A percentile compares a stretch with the other conserved stretches of the same genome.
Conservation (phyloP, 2,888 invertebrate species). For the Diogma glabrata region DNA sequence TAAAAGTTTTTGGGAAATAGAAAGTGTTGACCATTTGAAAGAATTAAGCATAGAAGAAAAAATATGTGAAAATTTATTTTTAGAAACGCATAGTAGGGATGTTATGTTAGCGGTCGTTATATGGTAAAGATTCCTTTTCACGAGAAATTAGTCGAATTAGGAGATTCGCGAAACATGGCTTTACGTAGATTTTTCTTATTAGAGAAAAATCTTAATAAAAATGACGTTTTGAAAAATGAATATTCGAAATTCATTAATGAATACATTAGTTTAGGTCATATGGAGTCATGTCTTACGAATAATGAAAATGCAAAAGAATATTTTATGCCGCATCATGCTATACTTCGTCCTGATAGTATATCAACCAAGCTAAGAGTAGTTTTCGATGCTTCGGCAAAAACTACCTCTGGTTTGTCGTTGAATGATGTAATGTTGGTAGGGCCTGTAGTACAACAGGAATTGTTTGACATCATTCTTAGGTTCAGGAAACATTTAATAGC, state of each 20-base stretch:
- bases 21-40: slow-evolving; percentile 13
- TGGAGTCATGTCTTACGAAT: slow-evolving; percentile 10
- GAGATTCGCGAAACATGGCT: slow-evolving; percentile 10
- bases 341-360: slow-evolving; percentile 13
- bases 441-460: slow-evolving; percentile 15
- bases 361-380: slow-evolving; percentile 11
- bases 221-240: slow-evolving; percentile 14
- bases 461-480: slow-evolving; percentile 16
- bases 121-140: slow-evolving; percentile 19
- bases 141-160: slow-evolving; percentile 9
- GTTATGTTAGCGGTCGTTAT: slow-evolving; percentile 17
- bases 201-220: slow-evolving; percentile 17
- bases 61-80: slow-evolving; percentile 19
- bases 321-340: slow-evolving; percentile 18
- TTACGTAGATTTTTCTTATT: slow-evolving; percentile 17
- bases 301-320: slow-evolving; percentile 8
- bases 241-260: slow-evolving; percentile 21
- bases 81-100: slow-evolving; percentile 12
- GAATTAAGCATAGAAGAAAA: slow-evolving; percentile 13
- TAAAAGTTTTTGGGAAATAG: slow-evolving; percentile 20
- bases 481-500: slow-evolving; percentile 8
- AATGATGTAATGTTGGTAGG: slow-evolving; percentile 15
- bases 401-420: slow-evolving; percentile 6
- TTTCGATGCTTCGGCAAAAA: slow-evolving; percentile 13
- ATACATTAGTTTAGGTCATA: slow-evolving; percentile 19